These are phyloP conservation scores for Drosophila paranaensis DNA, from an alignment of 2,888 invertebrate species.

Conservation along the genomic window DNA sequence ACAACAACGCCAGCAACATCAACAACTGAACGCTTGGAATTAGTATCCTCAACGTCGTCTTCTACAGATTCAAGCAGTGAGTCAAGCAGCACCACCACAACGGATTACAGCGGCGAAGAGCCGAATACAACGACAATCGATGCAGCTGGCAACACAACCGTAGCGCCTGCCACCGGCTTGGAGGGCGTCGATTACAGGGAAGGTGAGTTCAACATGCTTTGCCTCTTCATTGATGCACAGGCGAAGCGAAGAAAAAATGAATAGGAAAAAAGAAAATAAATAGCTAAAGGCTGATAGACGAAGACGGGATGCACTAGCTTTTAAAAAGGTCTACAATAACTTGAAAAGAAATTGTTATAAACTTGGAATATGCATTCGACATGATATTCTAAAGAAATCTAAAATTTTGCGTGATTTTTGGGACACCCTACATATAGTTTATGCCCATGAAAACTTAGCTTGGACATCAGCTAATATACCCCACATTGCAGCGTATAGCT, in stretches of 20 bases:
- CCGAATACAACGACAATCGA: constrained; percentile 59
- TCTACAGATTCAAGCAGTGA: constrained; percentile 50
- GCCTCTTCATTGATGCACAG: constrained; percentile 39
- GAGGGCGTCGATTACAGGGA: constrained; percentile 85
- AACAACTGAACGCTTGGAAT: constrained; percentile 49
- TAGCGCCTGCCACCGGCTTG: constrained; percentile 74
- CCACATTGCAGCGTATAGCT: constrained; percentile 2
- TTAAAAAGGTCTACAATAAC: too few species aligned
- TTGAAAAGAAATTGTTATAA: too few species aligned
- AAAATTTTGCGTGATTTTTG: too few species aligned
- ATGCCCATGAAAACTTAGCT: too few species aligned
- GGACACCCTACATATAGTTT: too few species aligned
- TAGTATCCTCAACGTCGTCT: constrained; percentile 59
- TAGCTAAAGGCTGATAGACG: not conserved
- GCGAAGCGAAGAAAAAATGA: not conserved
- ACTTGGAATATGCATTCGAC: too few species aligned
- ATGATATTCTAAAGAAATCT: too few species aligned
- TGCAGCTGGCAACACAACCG: constrained; percentile 67
- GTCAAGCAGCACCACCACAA: constrained; percentile 45
- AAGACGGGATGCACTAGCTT: constrained; percentile 8
- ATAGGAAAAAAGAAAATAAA: constrained; percentile 2
- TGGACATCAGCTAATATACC: not conserved
- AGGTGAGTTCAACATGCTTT: constrained; percentile 68
- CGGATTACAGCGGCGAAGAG: constrained; percentile 63
- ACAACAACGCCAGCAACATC: constrained; percentile 31